Evolutionary conservation across 1,140 invertebrate species (phyloP).

Genomic region (Fopius arisanus): DNA sequence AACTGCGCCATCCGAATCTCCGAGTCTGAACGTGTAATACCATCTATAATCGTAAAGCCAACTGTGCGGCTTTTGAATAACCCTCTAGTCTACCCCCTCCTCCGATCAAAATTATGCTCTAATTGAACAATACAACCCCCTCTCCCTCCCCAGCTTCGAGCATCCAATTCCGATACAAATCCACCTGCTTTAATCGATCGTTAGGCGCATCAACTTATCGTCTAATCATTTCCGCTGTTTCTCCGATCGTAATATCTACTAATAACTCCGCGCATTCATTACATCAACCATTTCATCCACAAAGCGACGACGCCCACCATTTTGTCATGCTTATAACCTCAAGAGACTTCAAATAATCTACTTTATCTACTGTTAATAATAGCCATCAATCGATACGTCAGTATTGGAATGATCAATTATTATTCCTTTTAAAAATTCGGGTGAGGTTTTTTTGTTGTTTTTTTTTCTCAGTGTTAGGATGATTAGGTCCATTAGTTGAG

Average conservation of each 20-base stretch:
- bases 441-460: too few species aligned
- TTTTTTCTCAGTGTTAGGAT: too few species aligned
- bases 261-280: too few species aligned
- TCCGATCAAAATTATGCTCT: neutral
- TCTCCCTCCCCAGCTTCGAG: neutral
- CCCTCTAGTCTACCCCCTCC: neutral
- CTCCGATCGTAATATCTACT: neutral
- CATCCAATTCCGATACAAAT: conserved; percentile 5
- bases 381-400: too few species aligned
- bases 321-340: too few species aligned
- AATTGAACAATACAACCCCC: neutral
- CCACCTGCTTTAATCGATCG: neutral
- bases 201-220: neutral
- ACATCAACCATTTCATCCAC: too few species aligned
- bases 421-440: too few species aligned
- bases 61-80: neutral
- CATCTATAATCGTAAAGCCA: conserved; percentile 1
- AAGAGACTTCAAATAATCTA: too few species aligned
- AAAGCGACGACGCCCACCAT: too few species aligned
- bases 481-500: too few species aligned
- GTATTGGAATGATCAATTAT: too few species aligned
- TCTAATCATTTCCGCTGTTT: neutral
- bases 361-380: too few species aligned
- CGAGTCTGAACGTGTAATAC: neutral
- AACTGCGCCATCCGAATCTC: neutral